Evolutionary conservation across 2,888 invertebrate species (phyloP).

Genomic region (Cantharis rufa): DNA sequence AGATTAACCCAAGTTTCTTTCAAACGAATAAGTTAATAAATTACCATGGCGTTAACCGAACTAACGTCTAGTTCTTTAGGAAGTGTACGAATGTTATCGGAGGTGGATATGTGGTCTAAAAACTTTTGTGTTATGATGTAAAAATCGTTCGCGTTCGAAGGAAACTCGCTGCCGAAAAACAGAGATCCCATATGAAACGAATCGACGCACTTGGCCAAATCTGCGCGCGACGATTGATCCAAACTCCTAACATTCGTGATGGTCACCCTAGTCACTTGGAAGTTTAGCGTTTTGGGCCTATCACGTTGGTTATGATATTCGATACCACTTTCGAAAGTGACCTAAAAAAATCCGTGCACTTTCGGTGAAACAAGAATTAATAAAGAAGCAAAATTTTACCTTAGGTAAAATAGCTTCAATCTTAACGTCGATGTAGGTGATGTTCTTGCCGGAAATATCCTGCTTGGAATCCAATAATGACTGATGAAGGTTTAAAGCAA

Average conservation of each 20-base stretch:
- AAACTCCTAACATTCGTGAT: conserved; percentile 71
- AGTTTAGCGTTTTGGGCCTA: conserved; percentile 83
- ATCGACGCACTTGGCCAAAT: conserved; percentile 79
- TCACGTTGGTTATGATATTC: conserved; percentile 83
- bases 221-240: conserved; percentile 72
- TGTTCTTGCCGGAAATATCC: conserved; percentile 50
- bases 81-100: conserved; percentile 56
- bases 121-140: conserved; percentile 84
- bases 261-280: conserved; percentile 78
- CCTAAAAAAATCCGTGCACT: conserved; percentile 56
- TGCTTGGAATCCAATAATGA: conserved; percentile 64
- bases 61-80: conserved; percentile 47
- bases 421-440: conserved; percentile 80
- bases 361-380: background rate
- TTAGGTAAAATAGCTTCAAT: conserved; percentile 93
- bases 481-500: conserved; percentile 84
- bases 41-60: conserved; percentile 46
- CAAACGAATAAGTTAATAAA: background rate
- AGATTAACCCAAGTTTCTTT: background rate
- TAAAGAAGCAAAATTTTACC: conserved; percentile 57
- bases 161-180: conserved; percentile 79
- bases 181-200: conserved; percentile 75
- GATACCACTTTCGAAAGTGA: conserved; percentile 76
- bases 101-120: conserved; percentile 66
- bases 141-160: conserved; percentile 69